Evolutionary conservation across 2,888 invertebrate genomes (phyloP).

Genomic region (Synanthedon formicaeformis): DNA sequence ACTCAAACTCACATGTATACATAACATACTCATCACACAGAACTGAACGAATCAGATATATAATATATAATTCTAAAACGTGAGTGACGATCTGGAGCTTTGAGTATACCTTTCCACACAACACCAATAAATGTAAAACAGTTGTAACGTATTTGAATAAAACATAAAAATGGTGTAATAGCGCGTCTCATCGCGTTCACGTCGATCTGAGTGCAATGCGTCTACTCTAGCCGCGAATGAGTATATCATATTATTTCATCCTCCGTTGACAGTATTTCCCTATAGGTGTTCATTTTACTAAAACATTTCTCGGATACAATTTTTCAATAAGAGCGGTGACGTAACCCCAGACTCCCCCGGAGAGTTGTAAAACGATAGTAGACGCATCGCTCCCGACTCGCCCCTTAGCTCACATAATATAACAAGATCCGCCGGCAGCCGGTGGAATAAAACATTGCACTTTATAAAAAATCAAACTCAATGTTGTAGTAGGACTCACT

Average conservation of each 20-base stretch:
- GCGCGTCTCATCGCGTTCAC: conserved; percentile 63
- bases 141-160: conserved; percentile 43
- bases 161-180: conserved; percentile 49
- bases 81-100: conserved; percentile 34
- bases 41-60: conserved; percentile 11
- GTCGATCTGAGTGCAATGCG: conserved; percentile 26
- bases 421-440: conserved; percentile 66
- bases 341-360: conserved; percentile 29
- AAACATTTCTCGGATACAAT: conserved; percentile 4
- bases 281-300: neutral
- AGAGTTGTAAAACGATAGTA: conserved; percentile 23
- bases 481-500: conserved; percentile 70
- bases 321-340: conserved; percentile 15
- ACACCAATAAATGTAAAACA: conserved; percentile 31
- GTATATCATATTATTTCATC: neutral
- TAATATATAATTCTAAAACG: conserved; percentile 25
- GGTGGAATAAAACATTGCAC: conserved; percentile 70
- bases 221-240: conserved; percentile 6
- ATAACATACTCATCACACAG: conserved; percentile 9
- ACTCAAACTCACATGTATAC: conserved; percentile 38
- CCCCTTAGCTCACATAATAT: conserved; percentile 54
- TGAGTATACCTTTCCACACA: conserved; percentile 3
- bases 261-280: neutral
- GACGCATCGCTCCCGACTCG: conserved; percentile 34
- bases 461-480: conserved; percentile 68